Evolutionary conservation across 2,888 invertebrate genomes (phyloP), one percentile per base, ranked within the genome.

Genomic region (Teinopalpus imperialis): DNA sequence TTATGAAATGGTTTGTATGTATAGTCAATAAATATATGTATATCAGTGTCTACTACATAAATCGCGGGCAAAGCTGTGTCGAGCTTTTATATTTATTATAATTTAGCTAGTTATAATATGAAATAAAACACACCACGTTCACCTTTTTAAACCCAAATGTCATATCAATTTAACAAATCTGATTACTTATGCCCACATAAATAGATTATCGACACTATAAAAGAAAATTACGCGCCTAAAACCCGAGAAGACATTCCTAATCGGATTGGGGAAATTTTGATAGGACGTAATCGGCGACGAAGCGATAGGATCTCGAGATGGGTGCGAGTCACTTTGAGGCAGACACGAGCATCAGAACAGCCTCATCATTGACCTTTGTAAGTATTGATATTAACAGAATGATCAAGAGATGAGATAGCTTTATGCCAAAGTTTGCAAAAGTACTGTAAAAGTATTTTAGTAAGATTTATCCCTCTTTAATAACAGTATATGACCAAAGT

Each of bases 241-340:
- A 29, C 57, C 58, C 49, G 52, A 57, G 57, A 59, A 63, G 61
- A 68, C 64, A 64, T 56, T 59, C 50, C 56, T 72, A 74, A 76
- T 74, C 74, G 69, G 65, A 74, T 74, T 64, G 69, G 52, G 59
- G 43, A 61, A 29, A 45, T 45, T 32, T 27, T 27, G 23, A 36
- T 36, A 32, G 37, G 52, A 60, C 20, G 63, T 60, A 67, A 69
- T 65, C 63, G 58, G 54, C 42, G 37, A 30, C 26, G 32, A 48
- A 49, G 58, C 46, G 77, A 79, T 78, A 72, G 55, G 51, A 72
- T 76, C 73, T 63, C 41, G 48, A 56, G 63, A 65, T 66, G 50
- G 53, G 24, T 26, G 48, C 46, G 27, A 57, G 61, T 56, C 56
- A 61, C 57, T 57, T 40, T 56, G 45, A 45, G 32, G 27, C 48